A percentile compares a stretch with the other conserved stretches of the same genome.
Evolutionary conservation across 2,888 invertebrate species (phyloP).

Genomic region (Drosophila anomalipes): DNA sequence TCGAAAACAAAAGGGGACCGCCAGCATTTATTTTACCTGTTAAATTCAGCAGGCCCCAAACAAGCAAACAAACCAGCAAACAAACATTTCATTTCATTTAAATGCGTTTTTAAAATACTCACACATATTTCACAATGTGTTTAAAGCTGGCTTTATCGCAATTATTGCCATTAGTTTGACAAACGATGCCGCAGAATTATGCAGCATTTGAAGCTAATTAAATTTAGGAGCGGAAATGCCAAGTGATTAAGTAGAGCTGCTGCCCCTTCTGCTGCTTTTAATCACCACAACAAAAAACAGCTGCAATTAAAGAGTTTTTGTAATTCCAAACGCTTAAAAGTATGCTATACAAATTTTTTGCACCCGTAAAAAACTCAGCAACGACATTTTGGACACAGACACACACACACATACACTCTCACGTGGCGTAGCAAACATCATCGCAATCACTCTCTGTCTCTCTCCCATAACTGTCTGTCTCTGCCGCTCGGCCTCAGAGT

Average conservation of each 20-base stretch:
- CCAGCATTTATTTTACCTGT: constrained; percentile 68
- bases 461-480: neutral
- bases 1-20: constrained; percentile 73
- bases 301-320: constrained; percentile 52
- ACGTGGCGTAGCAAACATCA: constrained; percentile 31
- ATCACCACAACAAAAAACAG: constrained; percentile 16
- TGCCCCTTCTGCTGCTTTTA: neutral
- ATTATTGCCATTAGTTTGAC: constrained; percentile 77
- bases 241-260: constrained; percentile 13
- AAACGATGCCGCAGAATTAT: constrained; percentile 58
- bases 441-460: neutral
- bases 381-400: constrained; percentile 13
- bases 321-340: constrained; percentile 33
- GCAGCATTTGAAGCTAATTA: constrained; percentile 71
- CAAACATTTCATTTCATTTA: constrained; percentile 55
- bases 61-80: constrained; percentile 45
- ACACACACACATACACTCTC: constrained; percentile 10
- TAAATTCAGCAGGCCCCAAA: constrained; percentile 32
- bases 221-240: constrained; percentile 62
- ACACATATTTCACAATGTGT: constrained; percentile 32
- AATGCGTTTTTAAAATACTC: constrained; percentile 48
- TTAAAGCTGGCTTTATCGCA: constrained; percentile 79
- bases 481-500: constrained; percentile 6
- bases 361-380: constrained; percentile 1
- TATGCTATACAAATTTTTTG: constrained; percentile 5